Conservation (phyloP, 2,888 invertebrate genomes). For the Lasius fuliginosus region DNA sequence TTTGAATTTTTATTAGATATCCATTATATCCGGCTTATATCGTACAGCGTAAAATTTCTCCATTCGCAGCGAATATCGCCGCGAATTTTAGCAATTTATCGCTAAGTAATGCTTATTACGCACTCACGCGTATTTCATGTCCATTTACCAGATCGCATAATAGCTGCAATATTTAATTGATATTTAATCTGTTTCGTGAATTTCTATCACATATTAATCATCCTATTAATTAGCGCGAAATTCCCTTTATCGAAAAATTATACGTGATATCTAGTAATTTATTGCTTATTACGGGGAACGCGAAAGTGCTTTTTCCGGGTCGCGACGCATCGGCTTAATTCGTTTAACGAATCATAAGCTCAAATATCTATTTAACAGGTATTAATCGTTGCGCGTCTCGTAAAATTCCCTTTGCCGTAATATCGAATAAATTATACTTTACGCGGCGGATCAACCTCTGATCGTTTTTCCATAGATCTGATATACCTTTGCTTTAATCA, state of each 20-base stretch:
- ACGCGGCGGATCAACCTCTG: neutral
- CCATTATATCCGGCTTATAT: neutral
- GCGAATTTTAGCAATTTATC: slow-evolving; percentile 29
- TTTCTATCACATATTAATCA: slow-evolving; percentile 49
- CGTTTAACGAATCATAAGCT: slow-evolving; percentile 25
- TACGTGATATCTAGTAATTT: slow-evolving; percentile 52
- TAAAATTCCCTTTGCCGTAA: neutral
- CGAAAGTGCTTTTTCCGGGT: slow-evolving; percentile 49
- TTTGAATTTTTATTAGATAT: slow-evolving; percentile 27
- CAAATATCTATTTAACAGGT: slow-evolving; percentile 35
- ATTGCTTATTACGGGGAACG: slow-evolving; percentile 43
- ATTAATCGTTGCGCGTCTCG: neutral
- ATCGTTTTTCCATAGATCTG: neutral
- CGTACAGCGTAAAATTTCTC: neutral
- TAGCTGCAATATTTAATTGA: slow-evolving; percentile 43
- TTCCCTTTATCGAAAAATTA: slow-evolving; percentile 53
- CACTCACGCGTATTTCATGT: slow-evolving; percentile 31
- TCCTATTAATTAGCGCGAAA: slow-evolving; percentile 46
- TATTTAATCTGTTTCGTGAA: slow-evolving; percentile 45
- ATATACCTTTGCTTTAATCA: neutral
- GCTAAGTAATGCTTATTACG: slow-evolving; percentile 26
- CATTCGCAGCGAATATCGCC: neutral
- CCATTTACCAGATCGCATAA: slow-evolving; percentile 43
- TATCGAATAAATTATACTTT: neutral
- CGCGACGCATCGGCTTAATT: slow-evolving; percentile 24